These are phyloP conservation scores for Nesogale talazaci DNA, from an alignment of 2,113 vertebrate species.

Conservation along the genomic window DNA sequence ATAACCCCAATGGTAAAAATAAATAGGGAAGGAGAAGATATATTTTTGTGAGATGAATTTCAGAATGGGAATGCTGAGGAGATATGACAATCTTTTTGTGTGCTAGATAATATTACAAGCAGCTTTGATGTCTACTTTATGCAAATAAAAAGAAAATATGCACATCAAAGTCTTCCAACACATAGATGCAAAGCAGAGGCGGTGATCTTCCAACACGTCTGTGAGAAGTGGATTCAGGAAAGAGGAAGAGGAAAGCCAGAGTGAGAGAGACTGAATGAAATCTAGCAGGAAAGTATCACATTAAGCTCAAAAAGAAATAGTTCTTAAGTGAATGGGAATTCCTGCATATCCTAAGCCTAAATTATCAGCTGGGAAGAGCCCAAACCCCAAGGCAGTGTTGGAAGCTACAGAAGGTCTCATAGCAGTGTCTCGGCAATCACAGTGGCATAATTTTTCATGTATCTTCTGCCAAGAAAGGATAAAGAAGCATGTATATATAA, in stretches of 20 bases:
- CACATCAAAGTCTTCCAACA: neutral
- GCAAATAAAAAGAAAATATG: neutral
- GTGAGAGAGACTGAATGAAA: neutral
- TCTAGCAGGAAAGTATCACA: neutral
- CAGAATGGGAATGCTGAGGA: neutral
- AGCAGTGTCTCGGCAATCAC: neutral
- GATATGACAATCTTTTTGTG: neutral
- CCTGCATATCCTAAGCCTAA: neutral
- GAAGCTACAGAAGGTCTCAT: neutral
- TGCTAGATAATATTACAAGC: neutral
- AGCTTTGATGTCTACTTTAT: neutral
- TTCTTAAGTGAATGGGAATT: neutral
- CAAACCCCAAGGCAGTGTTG: neutral
- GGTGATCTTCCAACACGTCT: neutral
- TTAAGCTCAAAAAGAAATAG: neutral
- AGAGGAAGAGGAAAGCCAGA: neutral
- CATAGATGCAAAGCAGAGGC: neutral
- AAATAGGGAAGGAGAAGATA: neutral
- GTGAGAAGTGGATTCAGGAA: neutral
- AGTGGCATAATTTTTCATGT: neutral
- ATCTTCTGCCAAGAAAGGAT: constrained; percentile 15
- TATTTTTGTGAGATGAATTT: neutral
- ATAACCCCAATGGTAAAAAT: neutral
- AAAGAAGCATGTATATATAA: neutral
- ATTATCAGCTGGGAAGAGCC: neutral